Evolutionary conservation across 1,140 invertebrate genomes (phyloP), one percentile per base, ranked within the genome.

Genomic region (Vollenhovia emeryi): DNA sequence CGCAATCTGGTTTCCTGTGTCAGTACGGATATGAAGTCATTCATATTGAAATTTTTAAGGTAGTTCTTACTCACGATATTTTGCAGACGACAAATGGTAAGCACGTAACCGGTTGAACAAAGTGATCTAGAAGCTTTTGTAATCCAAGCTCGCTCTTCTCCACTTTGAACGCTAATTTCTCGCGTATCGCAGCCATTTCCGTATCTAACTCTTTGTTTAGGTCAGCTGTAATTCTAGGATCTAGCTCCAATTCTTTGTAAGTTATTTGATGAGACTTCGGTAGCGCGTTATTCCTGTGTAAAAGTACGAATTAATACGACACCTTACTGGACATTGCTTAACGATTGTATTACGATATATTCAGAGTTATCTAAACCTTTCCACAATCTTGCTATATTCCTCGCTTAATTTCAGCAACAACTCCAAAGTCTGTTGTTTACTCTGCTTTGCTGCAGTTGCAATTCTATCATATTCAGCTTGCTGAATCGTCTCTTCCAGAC

Each of bases 71-170:
- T 80, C 87, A 95, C 93, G 90, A 78, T 57, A 97, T 96, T 60
- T 95, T 95, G 50, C 89, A 95, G 8, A 97, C 95, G 18, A 94
- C 95, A 86, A 97, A 96, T 24, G 96, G 96, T 78, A 96, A 95
- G 18, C 96, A 95, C 74, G 97, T 96, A 9, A 97, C 92, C 15
- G 96, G 95, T 88, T 96, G 94, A n/a, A 97, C 95, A 86, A 97
- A 97, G 89, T 96, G 96, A 21, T 96, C 94, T 87, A 96, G 95
- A 55, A 98, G 94, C 93, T 98, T 98, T 30, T 96, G 92, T 24
- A 97, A 94, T 13, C 95, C 95, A 8, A 98, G 91, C 85, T 96
- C 95, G 27, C 96, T 97, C 87, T 97, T 97, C 90, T 97, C 96
- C 3, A 96, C 92, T 82, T 97, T 95, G 93, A 96, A 97, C 1